Evolutionary conservation across 2,888 invertebrate genomes (phyloP).

Genomic region (Drosophila incognita): DNA sequence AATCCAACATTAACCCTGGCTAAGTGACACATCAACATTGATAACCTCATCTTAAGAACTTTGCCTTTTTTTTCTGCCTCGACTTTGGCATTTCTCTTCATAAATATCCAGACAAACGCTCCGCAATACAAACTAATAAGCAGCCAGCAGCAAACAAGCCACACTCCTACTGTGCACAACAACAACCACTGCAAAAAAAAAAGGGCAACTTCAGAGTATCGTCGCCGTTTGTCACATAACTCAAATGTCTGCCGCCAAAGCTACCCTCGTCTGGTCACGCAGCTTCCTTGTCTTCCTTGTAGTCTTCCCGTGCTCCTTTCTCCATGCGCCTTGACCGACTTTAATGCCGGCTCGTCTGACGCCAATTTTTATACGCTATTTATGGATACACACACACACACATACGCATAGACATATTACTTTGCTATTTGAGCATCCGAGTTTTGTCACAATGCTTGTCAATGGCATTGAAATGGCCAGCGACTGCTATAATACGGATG

Average conservation of each 20-base stretch:
- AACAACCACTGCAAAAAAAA: slow-evolving; percentile 19
- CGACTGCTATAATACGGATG: neutral
- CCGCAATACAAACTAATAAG: slow-evolving; percentile 76
- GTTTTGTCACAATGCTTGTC: slow-evolving; percentile 18
- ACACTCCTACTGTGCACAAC: slow-evolving; percentile 58
- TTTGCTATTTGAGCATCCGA: slow-evolving; percentile 18
- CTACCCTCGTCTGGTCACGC: slow-evolving; percentile 75
- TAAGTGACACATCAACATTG: slow-evolving; percentile 72
- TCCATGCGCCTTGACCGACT: slow-evolving; percentile 72
- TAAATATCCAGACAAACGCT: slow-evolving; percentile 72
- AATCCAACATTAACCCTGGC: slow-evolving; percentile 62
- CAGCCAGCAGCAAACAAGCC: slow-evolving; percentile 57
- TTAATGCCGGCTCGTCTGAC: slow-evolving; percentile 80
- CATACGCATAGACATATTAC: slow-evolving; percentile 12
- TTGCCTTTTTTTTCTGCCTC: slow-evolving; percentile 1
- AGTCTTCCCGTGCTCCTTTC: slow-evolving; percentile 23
- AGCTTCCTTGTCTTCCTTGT: slow-evolving; percentile 46
- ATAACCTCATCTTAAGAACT: slow-evolving; percentile 54
- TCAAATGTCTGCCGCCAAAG: slow-evolving; percentile 77
- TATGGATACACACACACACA: slow-evolving; percentile 19
- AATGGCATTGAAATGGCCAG: slow-evolving; percentile 2
- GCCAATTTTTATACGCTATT: slow-evolving; percentile 79
- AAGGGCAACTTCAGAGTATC: slow-evolving; percentile 5
- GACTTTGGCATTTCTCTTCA: slow-evolving; percentile 61
- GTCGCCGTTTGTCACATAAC: slow-evolving; percentile 75